Base-by-base conservation (phyloP, 2,113 vertebrate species). In the Engraulis encrasicolus region DNA sequence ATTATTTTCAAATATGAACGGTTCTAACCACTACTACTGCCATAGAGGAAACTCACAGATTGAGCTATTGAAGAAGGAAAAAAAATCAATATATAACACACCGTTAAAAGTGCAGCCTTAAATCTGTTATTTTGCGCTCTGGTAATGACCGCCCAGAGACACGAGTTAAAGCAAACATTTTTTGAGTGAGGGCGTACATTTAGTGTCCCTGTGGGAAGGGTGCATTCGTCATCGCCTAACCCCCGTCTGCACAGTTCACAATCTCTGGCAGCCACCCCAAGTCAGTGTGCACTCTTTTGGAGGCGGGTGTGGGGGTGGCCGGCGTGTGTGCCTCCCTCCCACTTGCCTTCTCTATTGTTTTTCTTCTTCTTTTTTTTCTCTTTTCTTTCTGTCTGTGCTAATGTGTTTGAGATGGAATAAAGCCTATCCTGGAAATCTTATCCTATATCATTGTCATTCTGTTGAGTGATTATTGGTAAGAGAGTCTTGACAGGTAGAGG, bases 181-280 rank as follows among this genome's bases (percentile, higher is more conserved):
- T 74, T 74, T 74, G 66, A 74, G 66, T 71, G 78, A 79, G 79
- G 50, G 38, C 34, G 40, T 80, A 78, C 81, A 78, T 84, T 89
- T 78, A 71, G 50, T 48, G 48, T 78, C 77, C 84, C 84, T 77
- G 11, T 58, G 84, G 86, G 82, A 18, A 17, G 54, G 5, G 52
- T 52, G 61, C 54, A 66, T 87, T 85, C 82, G 80, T 89, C 88
- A 89, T 84, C 37, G 48, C 50, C 34, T 78, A 80, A 87, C 82
- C 86, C 82, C 9, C 6, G 38, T 78, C 74, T 83, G 79, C 81
- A 82, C 17, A 87, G 86, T 80, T 87, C 85, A 87, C 49, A 58
- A 49, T 49, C 45, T 14, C 83, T 89, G 88, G 84, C 84, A 85
- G 81, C 12, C 77, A 15, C 50, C 71, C 50, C 12, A 23, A n/a